phyloP scores from a whole-genome alignment of 1,140 invertebrate species.

The Xylocopa sonorina region DNA sequence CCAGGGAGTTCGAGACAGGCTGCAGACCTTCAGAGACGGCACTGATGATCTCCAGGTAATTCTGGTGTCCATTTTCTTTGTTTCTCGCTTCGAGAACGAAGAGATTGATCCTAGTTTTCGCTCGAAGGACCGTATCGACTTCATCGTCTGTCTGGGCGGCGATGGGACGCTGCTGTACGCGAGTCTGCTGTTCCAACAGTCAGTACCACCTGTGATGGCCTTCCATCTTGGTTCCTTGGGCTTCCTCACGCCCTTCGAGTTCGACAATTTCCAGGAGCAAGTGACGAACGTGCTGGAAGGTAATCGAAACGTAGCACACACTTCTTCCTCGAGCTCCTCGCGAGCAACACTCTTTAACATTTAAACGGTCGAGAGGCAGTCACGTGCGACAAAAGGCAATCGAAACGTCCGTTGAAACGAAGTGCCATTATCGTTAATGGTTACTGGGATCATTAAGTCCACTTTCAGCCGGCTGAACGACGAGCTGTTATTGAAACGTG shows the following conservation, averaged over 20 bases:
- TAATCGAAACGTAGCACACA: conserved; percentile 29
- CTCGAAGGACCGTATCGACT: conserved; percentile 95
- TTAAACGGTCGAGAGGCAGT: too few relatives aligned
- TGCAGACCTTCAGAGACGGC: conserved; percentile 95
- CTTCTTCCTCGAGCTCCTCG: not conserved
- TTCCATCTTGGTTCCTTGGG: conserved; percentile 98
- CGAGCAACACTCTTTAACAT: too few relatives aligned
- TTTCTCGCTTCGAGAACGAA: not conserved
- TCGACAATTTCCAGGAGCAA: conserved; percentile 97
- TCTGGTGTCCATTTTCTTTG: not conserved
- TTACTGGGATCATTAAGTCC: too few relatives aligned
- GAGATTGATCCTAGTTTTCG: not conserved
- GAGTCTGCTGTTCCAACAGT: conserved; percentile 96
- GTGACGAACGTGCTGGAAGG: conserved; percentile 95
- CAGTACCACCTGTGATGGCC: conserved; percentile 98
- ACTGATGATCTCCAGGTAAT: conserved; percentile 88
- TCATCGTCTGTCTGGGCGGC: conserved; percentile 97
- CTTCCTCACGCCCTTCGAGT: conserved; percentile 97
- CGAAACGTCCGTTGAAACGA: too few relatives aligned
- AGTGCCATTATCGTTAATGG: too few relatives aligned
- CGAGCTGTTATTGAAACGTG: too few relatives aligned
- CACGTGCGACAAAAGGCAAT: not conserved
- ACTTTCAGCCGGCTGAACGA: too few relatives aligned
- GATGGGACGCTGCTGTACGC: conserved; percentile 98
- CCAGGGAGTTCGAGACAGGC: conserved; percentile 88